Evolutionary conservation across 1,140 invertebrate genomes (phyloP).

Genomic region (Drosophila oshimai): DNA sequence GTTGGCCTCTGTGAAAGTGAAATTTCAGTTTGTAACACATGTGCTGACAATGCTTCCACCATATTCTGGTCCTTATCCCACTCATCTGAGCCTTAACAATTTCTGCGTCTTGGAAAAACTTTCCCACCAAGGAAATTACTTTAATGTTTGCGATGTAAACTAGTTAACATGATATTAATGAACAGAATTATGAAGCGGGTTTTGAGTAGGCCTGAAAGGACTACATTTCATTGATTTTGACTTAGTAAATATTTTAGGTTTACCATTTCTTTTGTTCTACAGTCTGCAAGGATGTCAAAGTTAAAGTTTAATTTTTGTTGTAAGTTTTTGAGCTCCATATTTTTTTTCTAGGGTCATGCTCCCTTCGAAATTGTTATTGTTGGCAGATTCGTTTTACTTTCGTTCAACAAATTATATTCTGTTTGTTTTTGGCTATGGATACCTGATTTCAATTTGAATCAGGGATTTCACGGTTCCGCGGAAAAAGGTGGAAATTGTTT

Average conservation of each 20-base stretch:
- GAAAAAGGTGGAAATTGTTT: background rate
- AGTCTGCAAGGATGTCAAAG: too few relatives aligned
- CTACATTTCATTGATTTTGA: too few relatives aligned
- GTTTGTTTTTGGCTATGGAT: slow-evolving; percentile 15
- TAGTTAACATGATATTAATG: background rate
- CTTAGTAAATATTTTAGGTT: too few relatives aligned
- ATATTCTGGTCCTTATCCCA: background rate
- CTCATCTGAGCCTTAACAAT: slow-evolving; percentile 4
- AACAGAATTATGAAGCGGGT: background rate
- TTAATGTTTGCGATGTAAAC: background rate
- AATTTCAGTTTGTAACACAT: slow-evolving; percentile 60
- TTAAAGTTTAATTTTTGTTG: too few relatives aligned
- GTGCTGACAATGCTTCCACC: slow-evolving; percentile 13
- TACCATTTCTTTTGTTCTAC: too few relatives aligned
- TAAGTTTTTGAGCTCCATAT: slow-evolving; percentile 7
- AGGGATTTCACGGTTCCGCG: background rate
- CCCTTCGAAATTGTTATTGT: slow-evolving; percentile 6
- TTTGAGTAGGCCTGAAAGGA: too few relatives aligned
- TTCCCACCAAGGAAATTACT: slow-evolving; percentile 3
- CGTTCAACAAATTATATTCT: slow-evolving; percentile 10
- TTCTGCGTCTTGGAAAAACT: slow-evolving; percentile 8
- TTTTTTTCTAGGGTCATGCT: background rate
- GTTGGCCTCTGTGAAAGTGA: slow-evolving; percentile 66
- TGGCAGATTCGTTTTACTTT: background rate
- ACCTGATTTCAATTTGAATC: slow-evolving; percentile 12